Conservation (phyloP, 2,113 vertebrate genomes). For the Chloroceryle aenea region DNA sequence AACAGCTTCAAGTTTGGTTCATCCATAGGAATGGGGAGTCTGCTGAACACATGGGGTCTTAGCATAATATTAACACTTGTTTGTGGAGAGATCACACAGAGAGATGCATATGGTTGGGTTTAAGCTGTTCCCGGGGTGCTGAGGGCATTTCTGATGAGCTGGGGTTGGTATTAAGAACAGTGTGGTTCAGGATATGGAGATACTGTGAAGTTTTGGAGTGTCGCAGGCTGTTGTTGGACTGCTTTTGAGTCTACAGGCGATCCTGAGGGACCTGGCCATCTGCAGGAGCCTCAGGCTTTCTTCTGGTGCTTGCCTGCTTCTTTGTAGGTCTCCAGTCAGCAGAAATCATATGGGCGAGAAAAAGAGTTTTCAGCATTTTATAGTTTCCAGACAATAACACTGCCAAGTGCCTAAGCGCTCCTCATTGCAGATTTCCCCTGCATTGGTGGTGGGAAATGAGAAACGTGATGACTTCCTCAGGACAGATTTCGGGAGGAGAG, state of each 20-base stretch:
- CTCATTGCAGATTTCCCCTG: background rate
- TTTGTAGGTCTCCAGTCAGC: background rate
- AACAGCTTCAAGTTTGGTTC: background rate
- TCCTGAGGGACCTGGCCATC: background rate
- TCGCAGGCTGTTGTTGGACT: background rate
- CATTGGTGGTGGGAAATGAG: background rate
- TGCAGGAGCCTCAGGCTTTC: background rate
- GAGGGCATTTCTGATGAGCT: background rate
- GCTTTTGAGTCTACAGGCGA: background rate
- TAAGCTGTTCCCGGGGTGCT: background rate
- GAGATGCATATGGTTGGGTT: background rate
- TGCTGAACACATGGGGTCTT: conserved; percentile 36
- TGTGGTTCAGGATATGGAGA: background rate
- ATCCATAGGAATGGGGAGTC: background rate
- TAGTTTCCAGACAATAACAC: background rate
- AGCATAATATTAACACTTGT: conserved; percentile 23
- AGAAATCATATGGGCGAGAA: conserved; percentile 11
- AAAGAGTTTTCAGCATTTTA: background rate
- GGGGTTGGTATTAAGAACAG: background rate
- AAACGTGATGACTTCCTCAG: background rate
- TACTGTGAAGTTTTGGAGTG: background rate
- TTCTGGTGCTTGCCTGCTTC: background rate
- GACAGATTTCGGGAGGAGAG: background rate
- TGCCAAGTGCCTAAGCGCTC: background rate
- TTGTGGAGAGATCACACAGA: background rate